Evolutionary conservation across 2,888 invertebrate genomes (phyloP).

Genomic region (Slavum lentiscoides): DNA sequence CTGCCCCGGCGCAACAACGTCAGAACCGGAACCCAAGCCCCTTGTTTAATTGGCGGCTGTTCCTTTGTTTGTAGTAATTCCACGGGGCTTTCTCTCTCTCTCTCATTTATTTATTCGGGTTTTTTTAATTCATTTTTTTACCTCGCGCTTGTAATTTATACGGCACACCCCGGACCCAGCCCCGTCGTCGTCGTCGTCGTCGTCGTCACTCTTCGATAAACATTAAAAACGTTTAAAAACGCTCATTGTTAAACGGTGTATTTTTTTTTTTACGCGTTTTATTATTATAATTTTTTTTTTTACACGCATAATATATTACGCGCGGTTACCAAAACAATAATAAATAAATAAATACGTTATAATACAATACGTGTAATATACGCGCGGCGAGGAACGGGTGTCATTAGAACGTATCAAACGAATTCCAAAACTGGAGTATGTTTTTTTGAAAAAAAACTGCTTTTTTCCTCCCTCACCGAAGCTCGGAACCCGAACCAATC

Average conservation of each 20-base stretch:
- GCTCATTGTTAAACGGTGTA: constrained; percentile 50
- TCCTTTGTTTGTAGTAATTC: constrained; percentile 53
- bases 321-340: background rate
- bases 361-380: too few relatives aligned
- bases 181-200: background rate
- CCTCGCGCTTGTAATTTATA: constrained; percentile 32
- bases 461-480: too few relatives aligned
- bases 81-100: constrained; percentile 5
- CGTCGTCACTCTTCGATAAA: constrained; percentile 50
- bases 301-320: background rate
- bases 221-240: constrained; percentile 52
- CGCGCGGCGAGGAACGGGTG: too few relatives aligned
- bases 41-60: constrained; percentile 52
- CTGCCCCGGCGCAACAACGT: constrained; percentile 2
- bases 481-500: too few relatives aligned
- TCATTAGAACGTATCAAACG: too few relatives aligned
- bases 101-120: constrained; percentile 17
- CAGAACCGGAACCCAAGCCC: constrained; percentile 51
- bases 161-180: constrained; percentile 52
- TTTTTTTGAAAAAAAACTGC: too few relatives aligned
- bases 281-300: background rate
- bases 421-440: too few relatives aligned
- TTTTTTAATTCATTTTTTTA: constrained; percentile 33
- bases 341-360: too few relatives aligned
- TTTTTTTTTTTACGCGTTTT: background rate